Conservation (phyloP, 2,888 invertebrate genomes). For the Microdon myrmicae region DNA sequence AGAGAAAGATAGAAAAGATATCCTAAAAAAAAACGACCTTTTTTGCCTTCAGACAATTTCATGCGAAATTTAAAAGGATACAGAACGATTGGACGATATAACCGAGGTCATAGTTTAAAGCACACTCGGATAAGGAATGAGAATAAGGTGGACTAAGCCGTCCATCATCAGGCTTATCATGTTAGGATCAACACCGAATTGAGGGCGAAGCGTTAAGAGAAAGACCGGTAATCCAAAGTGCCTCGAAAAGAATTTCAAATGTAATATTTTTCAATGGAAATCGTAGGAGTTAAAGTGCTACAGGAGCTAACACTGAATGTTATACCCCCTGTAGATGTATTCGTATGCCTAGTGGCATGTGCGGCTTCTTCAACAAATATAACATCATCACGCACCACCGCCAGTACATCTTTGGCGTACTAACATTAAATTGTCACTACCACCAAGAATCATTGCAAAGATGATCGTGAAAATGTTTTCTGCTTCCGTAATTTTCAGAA, state of each 20-base stretch:
- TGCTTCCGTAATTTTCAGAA: constrained; percentile 36
- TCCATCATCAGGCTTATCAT: too few species aligned
- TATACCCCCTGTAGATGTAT: constrained; percentile 32
- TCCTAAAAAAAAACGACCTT: too few species aligned
- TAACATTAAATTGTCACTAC: constrained; percentile 31
- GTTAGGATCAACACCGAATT: too few species aligned
- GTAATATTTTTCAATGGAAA: constrained; percentile 52
- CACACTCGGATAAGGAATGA: constrained; percentile 7
- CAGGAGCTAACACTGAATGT: constrained; percentile 24
- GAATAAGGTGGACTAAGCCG: too few species aligned
- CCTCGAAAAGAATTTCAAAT: constrained; percentile 37
- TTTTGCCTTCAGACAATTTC: too few species aligned
- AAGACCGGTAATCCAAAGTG: constrained; percentile 31
- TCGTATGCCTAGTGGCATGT: constrained; percentile 5
- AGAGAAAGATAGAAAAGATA: too few species aligned
- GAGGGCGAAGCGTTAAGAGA: constrained; percentile 2
- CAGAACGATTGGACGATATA: too few species aligned
- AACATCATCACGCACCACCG: background rate
- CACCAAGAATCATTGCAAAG: constrained; percentile 42
- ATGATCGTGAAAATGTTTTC: constrained; percentile 47
- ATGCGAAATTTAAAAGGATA: too few species aligned
- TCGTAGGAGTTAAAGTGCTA: constrained; percentile 47
- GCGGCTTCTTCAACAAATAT: constrained; percentile 22
- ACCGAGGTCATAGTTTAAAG: too few species aligned
- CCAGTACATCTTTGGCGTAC: background rate